Percentiles rank a stretch among this genome's conserved stretches.
Evolutionary conservation across 1,140 invertebrate species (phyloP).

Genomic region (Ruditapes philippinarum): DNA sequence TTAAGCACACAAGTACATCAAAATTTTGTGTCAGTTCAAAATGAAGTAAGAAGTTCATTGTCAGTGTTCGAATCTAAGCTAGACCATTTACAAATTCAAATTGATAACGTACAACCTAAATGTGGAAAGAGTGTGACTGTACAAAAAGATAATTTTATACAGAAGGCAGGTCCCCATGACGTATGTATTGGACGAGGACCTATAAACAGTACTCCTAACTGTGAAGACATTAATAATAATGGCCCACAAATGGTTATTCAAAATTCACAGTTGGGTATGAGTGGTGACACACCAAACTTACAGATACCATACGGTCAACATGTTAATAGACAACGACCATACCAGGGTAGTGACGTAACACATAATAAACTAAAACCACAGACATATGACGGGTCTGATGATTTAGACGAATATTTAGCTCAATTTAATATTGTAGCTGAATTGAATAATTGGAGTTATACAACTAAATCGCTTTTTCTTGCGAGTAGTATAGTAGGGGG

Average conservation of each 20-base stretch:
- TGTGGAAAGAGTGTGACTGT: not conserved
- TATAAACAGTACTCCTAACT: not conserved
- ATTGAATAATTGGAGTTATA: slow-evolving; percentile 52
- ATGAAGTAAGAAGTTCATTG: not conserved
- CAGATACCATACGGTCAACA: no score
- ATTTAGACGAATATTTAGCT: slow-evolving; percentile 40
- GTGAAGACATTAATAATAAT: not conserved
- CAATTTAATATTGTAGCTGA: slow-evolving; percentile 57
- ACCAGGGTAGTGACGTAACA: no score
- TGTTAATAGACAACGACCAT: not conserved
- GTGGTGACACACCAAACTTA: not conserved
- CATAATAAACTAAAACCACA: slow-evolving; percentile 19
- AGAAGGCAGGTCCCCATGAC: not conserved
- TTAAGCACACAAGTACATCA: not conserved
- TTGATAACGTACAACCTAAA: not conserved
- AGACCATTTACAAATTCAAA: not conserved
- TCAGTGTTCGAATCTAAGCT: not conserved
- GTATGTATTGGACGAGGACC: not conserved
- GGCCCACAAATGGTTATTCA: not conserved
- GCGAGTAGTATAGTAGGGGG: slow-evolving; percentile 28
- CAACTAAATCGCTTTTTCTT: slow-evolving; percentile 46
- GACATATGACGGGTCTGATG: slow-evolving; percentile 15
- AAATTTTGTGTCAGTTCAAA: not conserved
- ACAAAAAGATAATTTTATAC: no score
- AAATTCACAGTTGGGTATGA: not conserved